Evolutionary conservation across 2,113 vertebrate genomes (phyloP), one percentile per base, ranked within the genome.

Genomic region (Edolisoma coerulescens): DNA sequence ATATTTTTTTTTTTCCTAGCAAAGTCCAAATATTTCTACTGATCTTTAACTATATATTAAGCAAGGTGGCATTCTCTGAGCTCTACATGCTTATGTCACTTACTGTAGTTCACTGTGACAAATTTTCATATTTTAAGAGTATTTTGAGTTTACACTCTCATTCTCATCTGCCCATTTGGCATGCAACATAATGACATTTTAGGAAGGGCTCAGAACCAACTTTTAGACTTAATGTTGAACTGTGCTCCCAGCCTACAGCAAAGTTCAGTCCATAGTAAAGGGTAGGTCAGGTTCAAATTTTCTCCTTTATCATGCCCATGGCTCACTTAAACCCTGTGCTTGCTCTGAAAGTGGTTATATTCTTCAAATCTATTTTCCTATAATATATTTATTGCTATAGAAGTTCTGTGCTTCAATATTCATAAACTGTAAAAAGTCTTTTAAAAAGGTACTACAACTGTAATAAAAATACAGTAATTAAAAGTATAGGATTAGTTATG

Each of bases 61-160:
- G 39, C 1, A 22, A 50, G 3, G 12, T 44, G 23, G 33, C 0
- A 0, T 53, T 84, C 47, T 68, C 37, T 33, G 47, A 90, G 32
- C 28, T 76, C 16, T 57, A 42, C 13, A 20, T 7, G 5, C 32
- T n/a, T 70, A 7, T 57, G 61, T 80, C 13, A 27, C 20, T 69
- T 32, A 63, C 9, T 39, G 16, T 26, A 87, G 30, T 32, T 67
- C 32, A 57, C 23, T 20, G 42, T 39, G 32, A 63, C 24, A 71
- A 47, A 17, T 63, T 26, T 57, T 84, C 28, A 35, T 44, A 37
- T 32, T 57, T 67, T 79, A 70, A 61, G 20, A 53, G 28, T 45
- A 77, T 69, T 68, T 61, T 65, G 56, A 70, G n/a, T 10, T 65
- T 56, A 59, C 4, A 32, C 6, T 45, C 10, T 35, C 26, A n/a